phyloP scores from a whole-genome alignment of 2,888 invertebrate genomes.

The Parnassius smintheus region DNA sequence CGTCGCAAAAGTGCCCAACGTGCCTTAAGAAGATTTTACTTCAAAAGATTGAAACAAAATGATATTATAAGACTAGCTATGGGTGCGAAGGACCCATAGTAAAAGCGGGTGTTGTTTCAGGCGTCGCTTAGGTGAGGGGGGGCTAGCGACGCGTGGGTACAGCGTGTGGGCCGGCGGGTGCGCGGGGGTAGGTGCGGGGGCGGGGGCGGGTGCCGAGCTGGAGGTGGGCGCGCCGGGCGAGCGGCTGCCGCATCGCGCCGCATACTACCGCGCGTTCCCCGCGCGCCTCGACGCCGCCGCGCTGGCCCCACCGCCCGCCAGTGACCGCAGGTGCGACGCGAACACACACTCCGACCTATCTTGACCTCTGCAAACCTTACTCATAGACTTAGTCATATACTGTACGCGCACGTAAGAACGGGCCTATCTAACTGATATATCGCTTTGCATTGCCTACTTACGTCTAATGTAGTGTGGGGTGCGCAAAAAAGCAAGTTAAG shows the following conservation, averaged over 20 bases:
- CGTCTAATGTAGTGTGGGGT: too few species aligned
- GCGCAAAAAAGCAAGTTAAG: too few species aligned
- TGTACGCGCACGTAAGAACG: too few species aligned
- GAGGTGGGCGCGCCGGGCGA: slow-evolving; percentile 91
- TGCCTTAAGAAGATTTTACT: too few species aligned
- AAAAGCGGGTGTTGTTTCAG: slow-evolving; percentile 49
- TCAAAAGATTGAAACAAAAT: too few species aligned
- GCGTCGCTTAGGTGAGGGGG: slow-evolving; percentile 69
- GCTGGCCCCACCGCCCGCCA: slow-evolving; percentile 62
- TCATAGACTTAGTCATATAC: neutral
- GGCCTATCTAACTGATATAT: too few species aligned
- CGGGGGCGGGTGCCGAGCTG: slow-evolving; percentile 83
- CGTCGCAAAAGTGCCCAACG: too few species aligned
- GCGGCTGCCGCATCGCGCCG: slow-evolving; percentile 87
- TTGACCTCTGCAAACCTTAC: neutral
- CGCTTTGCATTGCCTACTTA: too few species aligned
- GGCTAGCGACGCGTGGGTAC: slow-evolving; percentile 66
- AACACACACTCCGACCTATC: neutral
- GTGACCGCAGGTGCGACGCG: slow-evolving; percentile 66
- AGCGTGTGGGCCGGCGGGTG: slow-evolving; percentile 62
- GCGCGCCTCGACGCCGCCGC: slow-evolving; percentile 87
- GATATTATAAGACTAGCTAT: neutral
- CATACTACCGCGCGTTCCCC: slow-evolving; percentile 91
- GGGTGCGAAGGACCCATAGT: slow-evolving; percentile 17
- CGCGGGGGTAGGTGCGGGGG: slow-evolving; percentile 38